Evolutionary conservation across 2,888 invertebrate species (phyloP).

Genomic region (Cancer borealis): DNA sequence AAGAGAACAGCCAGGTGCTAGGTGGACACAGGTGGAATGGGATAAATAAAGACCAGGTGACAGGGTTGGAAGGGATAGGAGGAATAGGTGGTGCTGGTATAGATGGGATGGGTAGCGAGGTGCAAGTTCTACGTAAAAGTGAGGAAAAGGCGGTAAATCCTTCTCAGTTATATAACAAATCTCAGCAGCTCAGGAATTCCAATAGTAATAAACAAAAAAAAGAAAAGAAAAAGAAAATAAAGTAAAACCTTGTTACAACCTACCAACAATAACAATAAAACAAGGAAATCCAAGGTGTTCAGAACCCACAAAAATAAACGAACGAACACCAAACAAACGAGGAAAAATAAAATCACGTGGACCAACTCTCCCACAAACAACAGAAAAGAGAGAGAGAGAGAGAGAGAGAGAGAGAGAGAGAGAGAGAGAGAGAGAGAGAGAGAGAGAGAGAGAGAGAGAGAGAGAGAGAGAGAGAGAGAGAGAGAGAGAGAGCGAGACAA

Average conservation of each 20-base stretch:
- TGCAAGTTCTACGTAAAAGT: not conserved
- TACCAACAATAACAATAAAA: no score
- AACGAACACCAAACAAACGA: no score
- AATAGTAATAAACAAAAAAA: no score
- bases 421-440: conserved; percentile 20
- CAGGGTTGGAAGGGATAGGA: not conserved
- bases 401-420: not conserved
- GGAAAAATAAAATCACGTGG: no score
- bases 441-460: not conserved
- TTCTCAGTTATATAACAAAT: no score
- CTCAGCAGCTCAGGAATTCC: no score
- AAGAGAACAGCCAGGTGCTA: not conserved
- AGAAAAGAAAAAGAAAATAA: no score
- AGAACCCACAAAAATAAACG: no score
- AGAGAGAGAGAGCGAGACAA: not conserved
- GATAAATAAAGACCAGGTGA: not conserved
- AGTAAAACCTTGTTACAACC: no score
- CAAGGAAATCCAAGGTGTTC: no score
- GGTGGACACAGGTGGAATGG: not conserved
- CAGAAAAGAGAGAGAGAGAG: not conserved
- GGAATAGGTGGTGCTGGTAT: no score
- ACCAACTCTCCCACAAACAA: not conserved
- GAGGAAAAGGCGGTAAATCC: not conserved
- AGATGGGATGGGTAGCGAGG: not conserved
- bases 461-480: not conserved